phyloP scores from a whole-genome alignment of 64 coral and sea anemone species.

The Astreopora myriophthalma region DNA sequence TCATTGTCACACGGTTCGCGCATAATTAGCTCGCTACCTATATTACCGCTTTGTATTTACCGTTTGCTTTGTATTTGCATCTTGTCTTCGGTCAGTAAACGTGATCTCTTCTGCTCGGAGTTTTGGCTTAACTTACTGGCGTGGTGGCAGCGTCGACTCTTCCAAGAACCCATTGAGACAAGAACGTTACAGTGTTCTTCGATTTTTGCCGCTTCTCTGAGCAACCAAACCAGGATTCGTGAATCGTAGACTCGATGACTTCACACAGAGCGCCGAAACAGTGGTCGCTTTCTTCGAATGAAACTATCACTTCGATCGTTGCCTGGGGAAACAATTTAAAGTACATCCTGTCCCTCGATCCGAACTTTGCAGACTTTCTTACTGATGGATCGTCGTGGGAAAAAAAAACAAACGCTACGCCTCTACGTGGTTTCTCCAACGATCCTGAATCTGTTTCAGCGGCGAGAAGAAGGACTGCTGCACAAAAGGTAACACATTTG shows the following conservation, averaged over 20 bases:
- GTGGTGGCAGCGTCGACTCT: no score
- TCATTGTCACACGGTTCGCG: no score
- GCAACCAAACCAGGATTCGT: background rate
- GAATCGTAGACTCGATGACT: background rate
- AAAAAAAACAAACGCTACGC: slow-evolving; percentile 25
- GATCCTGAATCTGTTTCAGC: background rate
- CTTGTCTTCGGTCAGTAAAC: no score
- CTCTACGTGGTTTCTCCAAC: slow-evolving; percentile 3
- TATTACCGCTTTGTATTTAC: no score
- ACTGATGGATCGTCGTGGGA: slow-evolving; percentile 11
- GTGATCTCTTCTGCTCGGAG: no score
- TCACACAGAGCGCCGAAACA: slow-evolving; percentile 3
- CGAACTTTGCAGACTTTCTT: slow-evolving; percentile 36
- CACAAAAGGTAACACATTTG: background rate
- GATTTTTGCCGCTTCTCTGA: background rate
- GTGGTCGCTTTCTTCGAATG: background rate
- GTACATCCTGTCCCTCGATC: slow-evolving; percentile 4
- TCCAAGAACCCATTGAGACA: no score
- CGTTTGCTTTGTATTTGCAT: no score
- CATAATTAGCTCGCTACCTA: no score
- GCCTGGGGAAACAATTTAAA: background rate
- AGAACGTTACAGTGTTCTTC: background rate
- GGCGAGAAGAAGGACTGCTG: background rate
- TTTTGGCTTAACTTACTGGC: no score
- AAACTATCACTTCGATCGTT: background rate